These are phyloP conservation scores for Echinops telfairi DNA, from an alignment of 2,113 vertebrate species.

Conservation along the genomic window DNA sequence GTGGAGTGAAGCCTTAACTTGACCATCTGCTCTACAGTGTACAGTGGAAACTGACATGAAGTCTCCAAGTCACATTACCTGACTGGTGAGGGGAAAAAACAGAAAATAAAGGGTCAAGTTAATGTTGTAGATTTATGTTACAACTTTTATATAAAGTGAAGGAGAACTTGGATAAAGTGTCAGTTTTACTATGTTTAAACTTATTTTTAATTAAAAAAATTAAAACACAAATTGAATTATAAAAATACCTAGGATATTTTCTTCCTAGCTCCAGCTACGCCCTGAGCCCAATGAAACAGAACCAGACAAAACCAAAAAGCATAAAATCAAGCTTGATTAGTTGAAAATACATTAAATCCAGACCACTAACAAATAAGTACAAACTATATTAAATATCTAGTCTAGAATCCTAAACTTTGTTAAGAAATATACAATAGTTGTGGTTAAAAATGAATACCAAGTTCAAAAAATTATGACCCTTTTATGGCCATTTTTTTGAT, in stretches of 20 bases:
- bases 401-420: background rate
- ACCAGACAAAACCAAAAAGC: background rate
- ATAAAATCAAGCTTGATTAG: background rate
- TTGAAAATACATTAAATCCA: conserved; percentile 15
- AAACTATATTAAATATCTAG: conserved; percentile 27
- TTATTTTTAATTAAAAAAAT: background rate
- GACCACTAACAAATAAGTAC: conserved; percentile 33
- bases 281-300: conserved; percentile 44
- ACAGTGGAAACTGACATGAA: background rate
- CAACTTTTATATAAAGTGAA: too few species aligned
- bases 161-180: conserved; percentile 7
- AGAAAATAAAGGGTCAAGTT: background rate
- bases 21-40: conserved; percentile 17
- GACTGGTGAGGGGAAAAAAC: background rate
- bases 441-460: background rate
- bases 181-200: background rate
- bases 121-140: too few species aligned
- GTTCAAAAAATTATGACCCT: background rate
- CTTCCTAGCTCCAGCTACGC: too few species aligned
- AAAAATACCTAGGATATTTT: conserved; percentile 50
- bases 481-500: background rate
- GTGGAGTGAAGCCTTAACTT: background rate
- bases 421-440: conserved; percentile 34
- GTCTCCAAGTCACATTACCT: background rate
- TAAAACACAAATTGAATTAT: conserved; percentile 51